A percentile compares a stretch with the other conserved stretches of the same genome.
These are phyloP conservation scores for Leptodactylus fallax DNA, from an alignment of 2,797 vertebrate genomes.

Conservation along the genomic window DNA sequence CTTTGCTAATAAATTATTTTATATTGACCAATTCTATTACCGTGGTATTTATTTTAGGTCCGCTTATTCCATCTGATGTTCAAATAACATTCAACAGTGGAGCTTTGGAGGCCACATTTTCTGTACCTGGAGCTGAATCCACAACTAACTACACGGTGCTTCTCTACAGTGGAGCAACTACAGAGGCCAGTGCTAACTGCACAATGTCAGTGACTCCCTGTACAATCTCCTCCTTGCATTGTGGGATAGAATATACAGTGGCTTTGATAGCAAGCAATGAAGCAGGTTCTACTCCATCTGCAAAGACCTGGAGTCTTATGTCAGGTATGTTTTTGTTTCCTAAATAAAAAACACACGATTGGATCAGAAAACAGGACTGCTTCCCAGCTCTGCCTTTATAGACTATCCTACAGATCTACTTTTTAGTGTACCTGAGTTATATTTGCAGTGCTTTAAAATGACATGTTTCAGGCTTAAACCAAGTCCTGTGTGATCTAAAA, in stretches of 20 bases:
- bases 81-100: slow-evolving; percentile 72
- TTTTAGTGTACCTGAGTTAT: no score
- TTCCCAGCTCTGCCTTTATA: no score
- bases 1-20: no score
- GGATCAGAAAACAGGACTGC: no score
- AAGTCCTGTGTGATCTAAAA: no score
- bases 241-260: slow-evolving; percentile 79
- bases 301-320: slow-evolving; percentile 74
- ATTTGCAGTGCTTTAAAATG: no score
- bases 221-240: slow-evolving; percentile 75
- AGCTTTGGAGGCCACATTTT: slow-evolving; percentile 73
- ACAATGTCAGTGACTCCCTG: slow-evolving; percentile 78
- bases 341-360: not conserved
- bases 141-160: slow-evolving; percentile 75
- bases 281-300: slow-evolving; percentile 81
- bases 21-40: no score
- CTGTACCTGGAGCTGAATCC: slow-evolving; percentile 78
- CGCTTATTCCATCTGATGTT: slow-evolving; percentile 75
- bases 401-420: no score
- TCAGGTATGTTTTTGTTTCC: slow-evolving; percentile 78
- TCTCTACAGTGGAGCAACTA: slow-evolving; percentile 67
- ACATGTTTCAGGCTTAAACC: no score
- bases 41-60: slow-evolving; percentile 74
- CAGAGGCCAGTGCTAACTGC: slow-evolving; percentile 72
- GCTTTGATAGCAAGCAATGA: slow-evolving; percentile 81